phyloP scores from a whole-genome alignment of 2,888 invertebrate genomes.

The Stenolophus ochropezus region DNA sequence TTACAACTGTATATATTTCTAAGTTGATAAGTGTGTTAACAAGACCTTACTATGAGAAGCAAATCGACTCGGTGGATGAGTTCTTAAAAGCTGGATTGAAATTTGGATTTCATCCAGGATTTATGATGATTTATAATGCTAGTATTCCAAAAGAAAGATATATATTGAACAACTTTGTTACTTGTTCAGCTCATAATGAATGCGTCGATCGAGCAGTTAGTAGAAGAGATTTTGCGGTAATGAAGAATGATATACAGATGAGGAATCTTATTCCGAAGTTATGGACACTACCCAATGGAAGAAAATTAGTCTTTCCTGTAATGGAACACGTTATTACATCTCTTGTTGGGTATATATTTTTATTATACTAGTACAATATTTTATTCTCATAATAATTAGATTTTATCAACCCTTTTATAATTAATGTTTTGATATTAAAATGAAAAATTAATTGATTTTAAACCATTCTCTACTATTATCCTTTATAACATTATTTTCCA shows the following conservation, averaged over 20 bases:
- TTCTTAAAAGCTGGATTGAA: conserved; percentile 49
- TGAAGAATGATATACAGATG: conserved; percentile 33
- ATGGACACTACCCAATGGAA: conserved; percentile 27
- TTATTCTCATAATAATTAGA: no score
- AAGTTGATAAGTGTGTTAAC: conserved; percentile 53
- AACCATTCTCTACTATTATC: no score
- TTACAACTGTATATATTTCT: conserved; percentile 15
- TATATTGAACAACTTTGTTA: background rate
- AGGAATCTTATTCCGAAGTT: background rate
- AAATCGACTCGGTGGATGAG: conserved; percentile 51
- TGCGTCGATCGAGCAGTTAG: conserved; percentile 11
- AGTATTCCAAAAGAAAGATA: background rate
- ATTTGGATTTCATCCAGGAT: conserved; percentile 45
- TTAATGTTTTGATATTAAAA: no score
- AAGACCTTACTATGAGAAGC: conserved; percentile 36
- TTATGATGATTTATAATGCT: background rate
- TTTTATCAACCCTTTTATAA: no score
- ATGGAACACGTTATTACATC: background rate
- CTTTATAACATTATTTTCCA: no score
- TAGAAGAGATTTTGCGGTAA: conserved; percentile 36
- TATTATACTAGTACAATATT: no score
- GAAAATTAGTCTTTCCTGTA: background rate
- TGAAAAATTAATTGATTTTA: no score
- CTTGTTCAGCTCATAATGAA: conserved; percentile 9
- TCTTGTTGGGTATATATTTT: background rate